These are phyloP conservation scores for Salvelinus alpinus DNA, from an alignment of 2,113 vertebrate genomes.

Conservation along the genomic window DNA sequence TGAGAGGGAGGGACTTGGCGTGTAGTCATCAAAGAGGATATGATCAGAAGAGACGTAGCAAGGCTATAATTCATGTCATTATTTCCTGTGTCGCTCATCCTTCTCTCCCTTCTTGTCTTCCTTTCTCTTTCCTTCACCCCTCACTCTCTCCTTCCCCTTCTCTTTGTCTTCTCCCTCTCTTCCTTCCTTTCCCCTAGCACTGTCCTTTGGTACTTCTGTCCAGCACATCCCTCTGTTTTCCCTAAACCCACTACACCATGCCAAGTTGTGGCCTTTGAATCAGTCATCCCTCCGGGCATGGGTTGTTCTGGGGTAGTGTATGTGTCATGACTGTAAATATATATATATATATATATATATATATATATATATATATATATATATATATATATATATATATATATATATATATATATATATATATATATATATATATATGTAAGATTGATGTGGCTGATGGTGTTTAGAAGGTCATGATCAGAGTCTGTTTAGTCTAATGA, in stretches of 20 bases:
- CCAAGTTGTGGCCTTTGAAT: neutral
- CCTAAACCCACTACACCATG: neutral
- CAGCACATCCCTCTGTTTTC: neutral
- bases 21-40: neutral
- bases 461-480: neutral
- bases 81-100: neutral
- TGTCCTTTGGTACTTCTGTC: neutral
- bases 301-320: neutral
- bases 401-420: too few relatives aligned
- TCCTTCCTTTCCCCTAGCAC: too few relatives aligned
- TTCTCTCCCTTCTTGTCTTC: neutral
- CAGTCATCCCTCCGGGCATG: neutral
- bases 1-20: constrained; percentile 5
- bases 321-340: neutral
- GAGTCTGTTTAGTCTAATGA: neutral
- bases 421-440: too few relatives aligned
- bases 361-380: too few relatives aligned
- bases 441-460: neutral
- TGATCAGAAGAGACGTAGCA: constrained; percentile 6
- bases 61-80: constrained; percentile 1
- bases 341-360: too few relatives aligned
- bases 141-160: too few relatives aligned
- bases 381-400: too few relatives aligned
- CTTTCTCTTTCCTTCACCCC: too few relatives aligned
- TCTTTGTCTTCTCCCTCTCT: too few relatives aligned